Evolutionary conservation across 1,140 invertebrate species (phyloP).

Genomic region (Rhopalosiphum padi): DNA sequence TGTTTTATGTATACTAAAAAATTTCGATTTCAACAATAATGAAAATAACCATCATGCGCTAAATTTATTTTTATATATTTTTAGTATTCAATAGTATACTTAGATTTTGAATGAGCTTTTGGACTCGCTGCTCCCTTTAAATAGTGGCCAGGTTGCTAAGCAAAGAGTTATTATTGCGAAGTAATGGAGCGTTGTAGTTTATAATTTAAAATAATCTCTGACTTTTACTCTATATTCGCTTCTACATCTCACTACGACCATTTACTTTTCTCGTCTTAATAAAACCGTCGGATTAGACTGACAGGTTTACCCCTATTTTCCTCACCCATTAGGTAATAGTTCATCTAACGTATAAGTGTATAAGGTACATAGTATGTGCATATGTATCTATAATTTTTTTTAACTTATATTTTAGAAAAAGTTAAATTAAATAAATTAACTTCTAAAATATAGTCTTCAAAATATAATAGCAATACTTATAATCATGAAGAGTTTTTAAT

Average conservation of each 20-base stretch:
- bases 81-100: not conserved
- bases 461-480: too few relatives aligned
- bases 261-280: not conserved
- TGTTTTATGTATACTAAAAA: not conserved
- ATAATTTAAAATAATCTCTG: constrained; percentile 37
- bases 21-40: not conserved
- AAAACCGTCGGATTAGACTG: not conserved
- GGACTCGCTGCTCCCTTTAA: not conserved
- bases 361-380: not conserved
- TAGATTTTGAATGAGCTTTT: not conserved
- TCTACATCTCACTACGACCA: not conserved
- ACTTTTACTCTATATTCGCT: constrained; percentile 28
- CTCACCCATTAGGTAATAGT: not conserved
- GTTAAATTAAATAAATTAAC: not conserved
- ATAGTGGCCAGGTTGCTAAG: constrained; percentile 27
- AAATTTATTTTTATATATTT: constrained; percentile 32
- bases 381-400: not conserved
- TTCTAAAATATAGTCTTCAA: too few relatives aligned
- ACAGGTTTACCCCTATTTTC: constrained; percentile 3
- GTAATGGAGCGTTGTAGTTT: constrained; percentile 22
- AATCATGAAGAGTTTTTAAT: not conserved
- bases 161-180: constrained; percentile 31
- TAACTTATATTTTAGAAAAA: not conserved
- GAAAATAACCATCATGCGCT: constrained; percentile 15
- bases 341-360: not conserved